These are phyloP conservation scores for Montipora cactus DNA, from an alignment of 64 coral and sea anemone species.

Conservation along the genomic window DNA sequence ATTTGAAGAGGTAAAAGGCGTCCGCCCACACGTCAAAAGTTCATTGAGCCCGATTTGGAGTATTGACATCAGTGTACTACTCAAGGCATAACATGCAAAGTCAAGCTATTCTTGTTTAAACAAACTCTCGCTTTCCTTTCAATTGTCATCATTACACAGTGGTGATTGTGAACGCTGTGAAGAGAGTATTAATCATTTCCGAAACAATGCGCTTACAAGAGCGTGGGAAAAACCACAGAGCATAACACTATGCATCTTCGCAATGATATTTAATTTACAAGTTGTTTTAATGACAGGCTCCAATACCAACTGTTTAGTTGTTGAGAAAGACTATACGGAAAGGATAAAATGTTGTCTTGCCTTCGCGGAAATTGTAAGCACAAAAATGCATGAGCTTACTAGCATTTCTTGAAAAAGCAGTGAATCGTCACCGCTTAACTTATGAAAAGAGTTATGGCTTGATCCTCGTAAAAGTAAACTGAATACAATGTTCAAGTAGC, in stretches of 20 bases:
- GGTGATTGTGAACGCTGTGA: conserved; percentile 36
- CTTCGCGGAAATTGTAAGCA: background rate
- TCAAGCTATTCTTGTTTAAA: background rate
- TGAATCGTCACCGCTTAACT: no score
- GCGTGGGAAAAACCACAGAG: conserved; percentile 42
- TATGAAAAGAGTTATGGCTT: no score
- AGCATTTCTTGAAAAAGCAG: no score
- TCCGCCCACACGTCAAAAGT: background rate
- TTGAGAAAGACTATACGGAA: conserved; percentile 4
- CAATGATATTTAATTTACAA: conserved; percentile 27
- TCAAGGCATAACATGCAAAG: no score
- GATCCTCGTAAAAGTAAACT: no score
- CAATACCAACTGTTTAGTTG: background rate
- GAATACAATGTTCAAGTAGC: background rate
- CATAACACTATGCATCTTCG: background rate
- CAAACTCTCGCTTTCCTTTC: background rate
- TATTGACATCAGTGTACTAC: no score
- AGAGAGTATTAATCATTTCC: conserved; percentile 35
- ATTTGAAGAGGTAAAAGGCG: background rate
- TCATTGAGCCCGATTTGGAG: background rate
- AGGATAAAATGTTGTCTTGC: background rate
- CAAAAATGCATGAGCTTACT: background rate
- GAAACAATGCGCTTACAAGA: conserved; percentile 23
- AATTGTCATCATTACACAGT: conserved; percentile 14
- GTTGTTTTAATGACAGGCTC: background rate